Conservation (phyloP, 2,888 invertebrate species). For the Aspidiotus destructor region DNA sequence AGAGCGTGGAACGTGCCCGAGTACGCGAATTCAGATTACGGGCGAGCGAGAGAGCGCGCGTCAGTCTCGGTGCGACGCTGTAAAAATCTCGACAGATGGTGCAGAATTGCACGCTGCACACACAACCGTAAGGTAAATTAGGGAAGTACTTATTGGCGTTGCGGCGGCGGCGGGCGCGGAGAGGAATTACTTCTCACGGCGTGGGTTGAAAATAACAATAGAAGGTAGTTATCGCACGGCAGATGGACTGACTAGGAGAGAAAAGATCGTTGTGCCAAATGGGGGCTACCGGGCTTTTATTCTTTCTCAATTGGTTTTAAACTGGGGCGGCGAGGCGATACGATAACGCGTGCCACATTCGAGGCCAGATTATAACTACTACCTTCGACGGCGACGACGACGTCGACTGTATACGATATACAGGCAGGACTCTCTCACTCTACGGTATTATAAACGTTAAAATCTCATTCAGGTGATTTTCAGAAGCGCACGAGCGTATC, state of each 20-base stretch:
- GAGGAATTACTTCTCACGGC: slow-evolving; percentile 32
- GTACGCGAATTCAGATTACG: slow-evolving; percentile 14
- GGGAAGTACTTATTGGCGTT: slow-evolving; percentile 30
- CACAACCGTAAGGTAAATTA: slow-evolving; percentile 33
- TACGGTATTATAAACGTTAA: slow-evolving; percentile 14
- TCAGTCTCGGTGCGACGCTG: slow-evolving; percentile 26
- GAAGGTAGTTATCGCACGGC: slow-evolving; percentile 34
- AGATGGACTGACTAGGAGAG: slow-evolving; percentile 31
- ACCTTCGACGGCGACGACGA: slow-evolving; percentile 13
- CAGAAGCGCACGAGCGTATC: slow-evolving; percentile 30
- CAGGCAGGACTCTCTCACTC: slow-evolving; percentile 6
- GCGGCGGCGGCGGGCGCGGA: slow-evolving; percentile 10
- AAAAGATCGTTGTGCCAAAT: slow-evolving; percentile 29
- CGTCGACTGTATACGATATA: too few relatives aligned
- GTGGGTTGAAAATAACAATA: slow-evolving; percentile 34
- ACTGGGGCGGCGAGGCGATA: slow-evolving; percentile 26
- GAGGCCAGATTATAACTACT: slow-evolving; percentile 27
- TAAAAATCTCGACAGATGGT: slow-evolving; percentile 33
- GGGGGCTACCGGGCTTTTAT: slow-evolving; percentile 32
- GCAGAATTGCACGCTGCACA: slow-evolving; percentile 13
- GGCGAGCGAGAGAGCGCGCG: slow-evolving; percentile 3
- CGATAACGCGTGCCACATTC: slow-evolving; percentile 32
- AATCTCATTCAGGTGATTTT: slow-evolving; percentile 33
- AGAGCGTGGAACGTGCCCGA: slow-evolving; percentile 25
- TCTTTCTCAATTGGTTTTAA: slow-evolving; percentile 32